Evolutionary conservation across 2,113 vertebrate genomes (phyloP), one percentile per base, ranked within the genome.

Genomic region (Tiliqua scincoides): DNA sequence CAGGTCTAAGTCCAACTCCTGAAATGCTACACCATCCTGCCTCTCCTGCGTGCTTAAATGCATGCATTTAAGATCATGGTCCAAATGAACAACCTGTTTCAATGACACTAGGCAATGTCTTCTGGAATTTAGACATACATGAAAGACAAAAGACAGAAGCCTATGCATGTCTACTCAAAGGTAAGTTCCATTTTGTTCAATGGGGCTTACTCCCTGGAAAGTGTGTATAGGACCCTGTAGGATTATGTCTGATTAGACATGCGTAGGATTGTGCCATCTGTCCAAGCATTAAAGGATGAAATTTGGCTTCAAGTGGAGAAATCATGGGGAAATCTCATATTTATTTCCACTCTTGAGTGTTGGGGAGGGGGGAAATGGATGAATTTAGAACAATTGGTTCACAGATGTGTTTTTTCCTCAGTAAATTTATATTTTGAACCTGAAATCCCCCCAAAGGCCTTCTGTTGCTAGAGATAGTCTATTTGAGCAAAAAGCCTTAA

Each of bases 401-500:
- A 78, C 48, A 27, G 40, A 48, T 10, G 5, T 27, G 30, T 52
- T 12, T 9, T 57, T 70, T 35, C 6, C 35, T 71, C 35, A 77
- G 2, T 43, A 30, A 70, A 79, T 61, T 15, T 61, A 79, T 48
- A 40, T 35, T 68, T 84, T 67, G 52, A 2, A 63, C 70, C 52
- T 63, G 9, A 48, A 73, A 30, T 86, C 76, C 15, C 54, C 52
- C n/a, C 62, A 25, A 25, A 37, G 37, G 61, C 30, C 52, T n/a
- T 30, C 18, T 80, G 3, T 8, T 83, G 79, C 63, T 15, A 37
- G 2, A 18, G 37, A 62, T 18, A 74, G 68, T 85, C 35, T 72
- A 17, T 57, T 48, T 73, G 35, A 89, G 78, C 27, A 93, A 57
- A 79, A 61, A n/a, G 17, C 35, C 15, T 62, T 23, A 40, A 70